Percentiles rank a stretch among this genome's conserved stretches.
Evolutionary conservation across 92 coral and sea anemone genomes (phyloP).

Genomic region (Paragorgia papillata): DNA sequence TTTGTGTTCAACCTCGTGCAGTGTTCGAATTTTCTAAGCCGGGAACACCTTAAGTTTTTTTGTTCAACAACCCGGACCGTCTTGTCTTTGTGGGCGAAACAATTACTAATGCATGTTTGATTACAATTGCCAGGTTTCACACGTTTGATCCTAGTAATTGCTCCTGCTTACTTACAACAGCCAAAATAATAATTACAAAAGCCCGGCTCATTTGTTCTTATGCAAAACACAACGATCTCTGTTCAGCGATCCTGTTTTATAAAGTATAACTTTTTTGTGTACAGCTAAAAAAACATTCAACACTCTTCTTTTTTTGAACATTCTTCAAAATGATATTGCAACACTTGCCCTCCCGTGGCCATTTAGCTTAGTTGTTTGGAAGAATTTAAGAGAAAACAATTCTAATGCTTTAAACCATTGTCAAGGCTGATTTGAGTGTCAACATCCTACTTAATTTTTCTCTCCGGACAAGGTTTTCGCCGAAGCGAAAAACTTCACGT

Average conservation of each 20-base stretch:
- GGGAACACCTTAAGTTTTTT: constrained; percentile 1
- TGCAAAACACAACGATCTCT: background rate
- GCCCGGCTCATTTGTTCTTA: background rate
- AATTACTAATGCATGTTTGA: constrained; percentile 35
- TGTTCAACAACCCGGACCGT: background rate
- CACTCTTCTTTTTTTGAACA: no score
- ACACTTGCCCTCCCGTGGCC: no score
- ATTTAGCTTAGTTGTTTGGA: background rate
- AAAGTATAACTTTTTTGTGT: background rate
- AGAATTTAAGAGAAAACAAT: background rate
- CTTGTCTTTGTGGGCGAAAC: constrained; percentile 19
- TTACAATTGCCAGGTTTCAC: constrained; percentile 12
- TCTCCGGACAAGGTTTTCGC: background rate
- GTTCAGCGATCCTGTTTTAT: background rate
- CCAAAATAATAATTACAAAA: background rate
- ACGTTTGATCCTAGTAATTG: constrained; percentile 25
- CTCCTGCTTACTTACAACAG: background rate
- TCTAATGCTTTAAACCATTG: background rate
- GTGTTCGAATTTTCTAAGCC: background rate
- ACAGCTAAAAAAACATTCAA: background rate
- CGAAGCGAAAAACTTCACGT: no score
- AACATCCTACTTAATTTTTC: background rate
- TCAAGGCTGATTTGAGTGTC: constrained; percentile 1
- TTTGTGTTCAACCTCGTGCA: background rate
- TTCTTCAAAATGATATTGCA: no score